Evolutionary conservation across 2,797 vertebrate species (phyloP).

Genomic region (Urocyon cinereoargenteus): DNA sequence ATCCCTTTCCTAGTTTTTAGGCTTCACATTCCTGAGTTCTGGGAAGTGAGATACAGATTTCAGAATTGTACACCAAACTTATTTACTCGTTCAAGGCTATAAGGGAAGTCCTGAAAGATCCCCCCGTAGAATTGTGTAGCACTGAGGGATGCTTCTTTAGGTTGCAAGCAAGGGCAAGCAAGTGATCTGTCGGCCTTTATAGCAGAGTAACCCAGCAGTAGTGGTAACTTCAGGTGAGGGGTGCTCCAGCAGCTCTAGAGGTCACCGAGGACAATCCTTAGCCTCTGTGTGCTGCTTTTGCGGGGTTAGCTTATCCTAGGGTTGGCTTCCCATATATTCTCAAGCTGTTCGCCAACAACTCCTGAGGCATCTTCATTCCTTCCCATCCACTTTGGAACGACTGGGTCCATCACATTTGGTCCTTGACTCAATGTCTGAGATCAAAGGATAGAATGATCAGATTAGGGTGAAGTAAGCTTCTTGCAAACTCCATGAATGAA

Average conservation of each 20-base stretch:
- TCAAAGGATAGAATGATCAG: neutral
- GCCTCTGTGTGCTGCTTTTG: neutral
- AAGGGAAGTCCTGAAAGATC: neutral
- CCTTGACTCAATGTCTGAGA: neutral
- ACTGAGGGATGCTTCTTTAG: neutral
- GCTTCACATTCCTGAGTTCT: neutral
- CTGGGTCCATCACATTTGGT: neutral
- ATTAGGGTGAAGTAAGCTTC: neutral
- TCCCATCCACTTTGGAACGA: neutral
- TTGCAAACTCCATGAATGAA: neutral
- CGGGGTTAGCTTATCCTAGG: neutral
- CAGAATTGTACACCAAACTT: rapidly evolving
- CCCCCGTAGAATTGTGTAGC: rapidly evolving
- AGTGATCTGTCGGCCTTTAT: neutral
- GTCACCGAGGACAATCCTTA: neutral
- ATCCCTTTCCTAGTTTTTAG: neutral
- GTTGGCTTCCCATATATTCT: neutral
- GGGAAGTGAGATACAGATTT: neutral
- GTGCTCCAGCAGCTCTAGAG: rapidly evolving
- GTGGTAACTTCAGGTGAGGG: neutral
- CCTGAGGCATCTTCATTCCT: rapidly evolving
- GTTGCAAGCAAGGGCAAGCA: neutral
- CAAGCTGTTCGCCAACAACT: rapidly evolving
- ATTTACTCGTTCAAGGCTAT: neutral
- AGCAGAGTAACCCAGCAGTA: rapidly evolving